Conservation (phyloP, 2,888 invertebrate species). For the Agonopterix alstromeriana region DNA sequence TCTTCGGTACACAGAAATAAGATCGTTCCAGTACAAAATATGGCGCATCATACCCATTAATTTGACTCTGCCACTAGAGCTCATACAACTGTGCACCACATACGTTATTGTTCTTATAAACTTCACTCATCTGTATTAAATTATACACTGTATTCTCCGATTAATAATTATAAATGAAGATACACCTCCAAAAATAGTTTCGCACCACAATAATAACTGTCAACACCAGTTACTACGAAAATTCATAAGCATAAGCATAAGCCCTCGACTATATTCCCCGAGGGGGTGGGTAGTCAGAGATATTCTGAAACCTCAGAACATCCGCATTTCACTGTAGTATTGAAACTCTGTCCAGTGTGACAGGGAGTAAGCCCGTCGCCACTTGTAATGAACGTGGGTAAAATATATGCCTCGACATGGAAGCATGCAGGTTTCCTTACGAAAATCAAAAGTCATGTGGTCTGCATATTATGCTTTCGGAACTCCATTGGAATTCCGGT, state of each 20-base stretch:
- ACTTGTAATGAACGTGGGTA: no score
- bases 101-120: conserved; percentile 60
- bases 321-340: no score
- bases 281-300: no score
- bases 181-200: neutral
- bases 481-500: no score
- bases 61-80: conserved; percentile 40
- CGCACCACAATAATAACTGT: neutral
- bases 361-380: no score
- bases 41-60: conserved; percentile 55
- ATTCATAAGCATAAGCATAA: no score
- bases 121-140: conserved; percentile 50
- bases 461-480: neutral
- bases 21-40: conserved; percentile 43
- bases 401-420: no score
- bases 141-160: neutral
- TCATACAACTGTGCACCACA: conserved; percentile 47
- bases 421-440: no score
- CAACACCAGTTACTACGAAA: neutral
- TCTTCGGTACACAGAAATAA: conserved; percentile 42
- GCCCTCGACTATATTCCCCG: no score
- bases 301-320: no score
- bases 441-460: neutral
- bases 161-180: neutral
- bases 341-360: no score